Base-by-base conservation (phyloP, 2,888 invertebrate species). In the Crepidodera aurea region DNA sequence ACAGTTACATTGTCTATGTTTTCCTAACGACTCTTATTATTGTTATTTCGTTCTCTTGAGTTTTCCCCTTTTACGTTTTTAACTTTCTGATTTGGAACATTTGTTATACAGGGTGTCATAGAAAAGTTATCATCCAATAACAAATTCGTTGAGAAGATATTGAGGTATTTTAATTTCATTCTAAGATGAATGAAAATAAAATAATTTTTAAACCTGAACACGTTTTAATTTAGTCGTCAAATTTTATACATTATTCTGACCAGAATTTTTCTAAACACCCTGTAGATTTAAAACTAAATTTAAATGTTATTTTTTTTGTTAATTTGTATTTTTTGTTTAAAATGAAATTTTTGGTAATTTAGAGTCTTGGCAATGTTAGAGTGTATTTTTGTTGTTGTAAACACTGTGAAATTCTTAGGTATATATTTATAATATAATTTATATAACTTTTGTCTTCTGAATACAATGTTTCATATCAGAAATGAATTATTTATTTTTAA, bases 1-100 rank as follows among this genome's bases (percentile, higher is more conserved):
- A 68, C 65, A 70, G 68, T 70, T 61, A 60, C 64, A 67, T 65
- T 69, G 59, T 56, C 62, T 48, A 63, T 66, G 67, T 67, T 67
- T 65, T 67, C 62, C 61, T 67, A 65, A 63, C 51, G 51, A 60
- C 13, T 48, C 48, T 50, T 48, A 54, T 51, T 46, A 55, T 60
- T 56, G 57, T 64, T 60, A 60, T 42, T 64, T 64, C 54, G 53
- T 42, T 51, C 51, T 53, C 25, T 32, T 32, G 46, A 58, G 51
- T 50, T 50, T 62, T 60, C 48, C 51, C 56, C 50, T 60, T 60
- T 44, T 48, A 44, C 37, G 37, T 64, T 63, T 61, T 51, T 62
- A 60, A 57, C 48, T 62, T 65, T 65, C 63, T 60, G 67, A 67
- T 65, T 64, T 65, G 61, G 57, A 65, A 65, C 59, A 58, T 56